Conservation (phyloP, 1,140 invertebrate genomes). For the Augochlora pura region DNA sequence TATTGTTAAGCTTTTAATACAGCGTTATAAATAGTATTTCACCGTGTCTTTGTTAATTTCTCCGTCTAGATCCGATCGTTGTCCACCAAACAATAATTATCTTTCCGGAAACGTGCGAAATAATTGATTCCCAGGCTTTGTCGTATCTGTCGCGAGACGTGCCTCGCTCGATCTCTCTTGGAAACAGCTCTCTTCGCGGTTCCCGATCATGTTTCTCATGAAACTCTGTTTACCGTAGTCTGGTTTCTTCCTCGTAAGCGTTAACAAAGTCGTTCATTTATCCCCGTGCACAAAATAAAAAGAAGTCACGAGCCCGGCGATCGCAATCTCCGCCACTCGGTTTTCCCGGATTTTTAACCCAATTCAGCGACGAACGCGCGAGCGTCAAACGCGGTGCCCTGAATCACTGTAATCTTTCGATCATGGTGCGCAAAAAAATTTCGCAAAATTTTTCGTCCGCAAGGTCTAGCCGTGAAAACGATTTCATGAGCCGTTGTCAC, state of each 20-base stretch:
- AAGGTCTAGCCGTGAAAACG: neutral
- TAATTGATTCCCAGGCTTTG: slow-evolving; percentile 10
- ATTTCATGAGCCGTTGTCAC: neutral
- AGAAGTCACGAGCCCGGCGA: neutral
- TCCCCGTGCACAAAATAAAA: neutral
- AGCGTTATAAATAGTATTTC: too few species aligned
- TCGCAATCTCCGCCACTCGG: too few species aligned
- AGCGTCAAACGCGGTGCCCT: too few species aligned
- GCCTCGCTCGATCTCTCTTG: neutral
- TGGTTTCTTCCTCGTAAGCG: too few species aligned
- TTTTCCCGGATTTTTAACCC: too few species aligned
- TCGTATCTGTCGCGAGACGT: slow-evolving; percentile 11
- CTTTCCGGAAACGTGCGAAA: neutral
- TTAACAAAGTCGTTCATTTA: neutral
- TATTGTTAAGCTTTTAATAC: too few species aligned
- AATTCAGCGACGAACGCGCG: too few species aligned
- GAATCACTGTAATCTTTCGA: too few species aligned
- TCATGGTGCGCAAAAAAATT: too few species aligned
- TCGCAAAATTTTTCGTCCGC: too few species aligned
- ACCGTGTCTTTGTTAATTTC: neutral
- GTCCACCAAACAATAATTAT: neutral
- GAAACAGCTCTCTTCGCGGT: neutral
- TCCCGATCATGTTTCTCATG: slow-evolving; percentile 1
- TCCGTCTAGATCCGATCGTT: neutral
- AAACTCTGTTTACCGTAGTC: slow-evolving; percentile 1